Base-by-base conservation (phyloP, 2,797 vertebrate species). In the Menidia menidia region DNA sequence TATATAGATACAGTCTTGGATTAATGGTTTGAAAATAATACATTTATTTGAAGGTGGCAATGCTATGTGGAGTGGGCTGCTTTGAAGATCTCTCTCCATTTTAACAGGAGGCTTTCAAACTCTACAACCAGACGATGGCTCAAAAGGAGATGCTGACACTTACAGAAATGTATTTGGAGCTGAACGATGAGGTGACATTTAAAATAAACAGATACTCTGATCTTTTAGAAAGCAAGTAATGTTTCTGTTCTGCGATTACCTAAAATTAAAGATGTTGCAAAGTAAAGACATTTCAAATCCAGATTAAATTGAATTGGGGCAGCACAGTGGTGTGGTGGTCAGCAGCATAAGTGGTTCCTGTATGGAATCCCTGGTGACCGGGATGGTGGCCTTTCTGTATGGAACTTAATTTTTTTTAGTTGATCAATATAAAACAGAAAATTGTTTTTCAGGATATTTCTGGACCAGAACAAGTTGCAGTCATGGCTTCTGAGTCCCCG, bases 51-150 rank as follows among this genome's bases (percentile, higher is more conserved):
- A 25, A 25, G 25, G 25, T 25, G 25, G 25, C 25, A 25, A 25
- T 25, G 25, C 25, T 25, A 25, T 25, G 25, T 25, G 25, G 25
- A 25, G 2, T 25, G 25, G 25, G 25, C 10, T 12, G 18, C 19
- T 19, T 5, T 52, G 11, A 51, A 14, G 6, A 13, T 66, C 1
- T 73, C 11, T 66, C 1, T 73, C 61, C 35, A 76, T 83, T 64
- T 74, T 60, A 55, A 57, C 84, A 97, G 96, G 97, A 97, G 83
- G 97, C 96, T 0, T 76, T 95, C 66, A 92, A 84, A 60, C 95
- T 94, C 82, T 91, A 92, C 77, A 96, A 96, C 14, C 93, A 95
- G 82, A 96, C 93, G 0, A 78, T 68, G 0, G 89, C 94, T 60
- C 95, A 95, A 71, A 88, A 91, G 75, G 92, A 96, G 84, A 91